Base-by-base conservation (phyloP, 37 sponge, comb jelly and placozoan genomes). In the Aplysina aerophoba region DNA sequence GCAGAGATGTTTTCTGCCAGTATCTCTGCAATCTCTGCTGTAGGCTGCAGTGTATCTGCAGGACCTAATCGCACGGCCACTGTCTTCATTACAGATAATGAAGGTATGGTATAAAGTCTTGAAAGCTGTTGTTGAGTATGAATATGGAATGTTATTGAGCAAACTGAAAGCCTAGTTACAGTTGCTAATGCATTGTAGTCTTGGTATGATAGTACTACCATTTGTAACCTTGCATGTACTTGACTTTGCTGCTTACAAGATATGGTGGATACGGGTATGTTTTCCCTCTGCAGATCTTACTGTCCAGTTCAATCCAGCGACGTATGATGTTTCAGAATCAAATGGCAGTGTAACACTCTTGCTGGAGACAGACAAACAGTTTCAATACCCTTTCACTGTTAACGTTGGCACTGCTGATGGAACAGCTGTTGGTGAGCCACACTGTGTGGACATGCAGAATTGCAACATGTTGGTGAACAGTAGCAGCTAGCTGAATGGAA, bases 1-100 rank as follows among this genome's bases (percentile, higher is more conserved):
- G 11, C 24, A 40, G 90, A 90, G 55, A 55, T 22, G 19, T 90
- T 90, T 25, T 39, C 50, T 59, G 90, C 73, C 24, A 50, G 22
- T 0, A 41, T 75, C 21, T 24, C 54, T n/a, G 12, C 44, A 8
- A 71, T 41, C 31, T 22, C 27, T 55, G 17, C 79, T 15, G 30
- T 3, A 44, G 3, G 12, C 25, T 19, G 25, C 40, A 39, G 28
- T 40, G 79, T 78, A 0, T 30, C 53, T 11, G 40, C 44, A 61
- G 82, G 83, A 34, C 15, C 61, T 50, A 8, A 34, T 28, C 62
- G 65, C 55, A 77, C 57, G 11, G 71, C 33, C 28, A 69, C 71
- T 69, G 33, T 69, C 34, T 30, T 30, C 71, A 69, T 69, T 69
- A 35, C 28, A 6, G 71, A 69, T 35, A 69, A n/a, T 69, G 71